A percentile compares a stretch with the other conserved stretches of the same genome.
phyloP scores from a whole-genome alignment of 1,140 invertebrate genomes.

The Dendrolimus punctatus region DNA sequence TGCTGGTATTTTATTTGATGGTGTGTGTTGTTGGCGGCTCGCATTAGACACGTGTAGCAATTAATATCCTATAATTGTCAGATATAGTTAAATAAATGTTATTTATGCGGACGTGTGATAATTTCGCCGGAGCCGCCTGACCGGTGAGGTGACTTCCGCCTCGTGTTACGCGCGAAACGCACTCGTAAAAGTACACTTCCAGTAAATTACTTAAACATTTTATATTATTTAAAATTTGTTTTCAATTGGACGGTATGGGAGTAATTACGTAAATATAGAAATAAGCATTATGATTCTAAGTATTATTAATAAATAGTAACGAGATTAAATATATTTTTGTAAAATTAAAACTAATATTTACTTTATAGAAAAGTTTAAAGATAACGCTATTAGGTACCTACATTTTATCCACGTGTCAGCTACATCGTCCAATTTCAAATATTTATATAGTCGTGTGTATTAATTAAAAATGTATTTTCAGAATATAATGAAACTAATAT shows the following conservation, averaged over 20 bases:
- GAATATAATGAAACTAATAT: too few relatives aligned
- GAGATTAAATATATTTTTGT: too few relatives aligned
- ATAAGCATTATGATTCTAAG: too few relatives aligned
- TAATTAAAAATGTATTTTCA: too few relatives aligned
- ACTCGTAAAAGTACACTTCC: neutral
- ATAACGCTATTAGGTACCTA: too few relatives aligned
- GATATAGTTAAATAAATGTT: conserved; percentile 18
- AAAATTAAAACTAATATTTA: too few relatives aligned
- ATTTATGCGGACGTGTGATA: conserved; percentile 31
- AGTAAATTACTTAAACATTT: neutral
- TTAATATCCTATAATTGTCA: neutral
- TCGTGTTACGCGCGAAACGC: conserved; percentile 8
- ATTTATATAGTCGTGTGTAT: too few relatives aligned
- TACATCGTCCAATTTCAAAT: too few relatives aligned
- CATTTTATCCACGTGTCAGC: too few relatives aligned
- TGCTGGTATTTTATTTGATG: neutral
- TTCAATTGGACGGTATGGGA: neutral
- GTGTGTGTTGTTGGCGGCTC: neutral
- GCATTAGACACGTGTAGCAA: neutral
- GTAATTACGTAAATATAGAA: too few relatives aligned
- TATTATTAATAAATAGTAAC: too few relatives aligned
- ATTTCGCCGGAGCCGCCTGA: conserved; percentile 17
- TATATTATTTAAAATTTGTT: conserved; percentile 1
- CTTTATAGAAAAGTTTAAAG: too few relatives aligned
- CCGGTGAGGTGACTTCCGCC: conserved; percentile 17